Percentiles rank a stretch among this genome's conserved stretches.
These are phyloP conservation scores for Octomys mimax DNA, from an alignment of 2,797 vertebrate species.

Conservation along the genomic window DNA sequence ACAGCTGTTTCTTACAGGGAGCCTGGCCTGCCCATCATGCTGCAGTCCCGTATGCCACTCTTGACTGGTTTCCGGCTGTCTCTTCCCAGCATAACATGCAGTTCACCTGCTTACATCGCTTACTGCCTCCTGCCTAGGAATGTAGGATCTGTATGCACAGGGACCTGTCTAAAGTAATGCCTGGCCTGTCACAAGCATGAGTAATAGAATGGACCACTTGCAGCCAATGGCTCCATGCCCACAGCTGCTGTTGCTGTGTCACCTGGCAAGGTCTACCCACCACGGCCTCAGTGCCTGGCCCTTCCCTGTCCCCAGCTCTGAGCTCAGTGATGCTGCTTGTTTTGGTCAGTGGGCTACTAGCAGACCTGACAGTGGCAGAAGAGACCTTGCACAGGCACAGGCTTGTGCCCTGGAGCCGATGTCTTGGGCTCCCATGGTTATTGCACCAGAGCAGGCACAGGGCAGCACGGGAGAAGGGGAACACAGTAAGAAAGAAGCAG, in stretches of 20 bases:
- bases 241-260: not conserved
- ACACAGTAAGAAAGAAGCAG: not conserved
- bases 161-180: not conserved
- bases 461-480: not conserved
- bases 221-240: not conserved
- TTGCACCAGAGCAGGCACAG: not conserved
- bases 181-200: fast-evolving
- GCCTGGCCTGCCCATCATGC: not conserved
- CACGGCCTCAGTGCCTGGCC: not conserved
- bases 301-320: not conserved
- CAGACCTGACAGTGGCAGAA: not conserved
- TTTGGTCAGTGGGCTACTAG: not conserved
- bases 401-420: not conserved
- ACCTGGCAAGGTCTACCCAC: not conserved
- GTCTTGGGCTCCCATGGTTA: not conserved
- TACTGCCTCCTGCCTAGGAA: not conserved
- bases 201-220: not conserved
- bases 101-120: not conserved
- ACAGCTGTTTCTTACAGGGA: not conserved
- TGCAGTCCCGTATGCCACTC: not conserved
- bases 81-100: not conserved
- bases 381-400: not conserved
- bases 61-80: not conserved
- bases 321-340: not conserved
- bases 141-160: not conserved